These are phyloP conservation scores for Bombus breviceps DNA, from an alignment of 1,140 invertebrate species.

Conservation along the genomic window DNA sequence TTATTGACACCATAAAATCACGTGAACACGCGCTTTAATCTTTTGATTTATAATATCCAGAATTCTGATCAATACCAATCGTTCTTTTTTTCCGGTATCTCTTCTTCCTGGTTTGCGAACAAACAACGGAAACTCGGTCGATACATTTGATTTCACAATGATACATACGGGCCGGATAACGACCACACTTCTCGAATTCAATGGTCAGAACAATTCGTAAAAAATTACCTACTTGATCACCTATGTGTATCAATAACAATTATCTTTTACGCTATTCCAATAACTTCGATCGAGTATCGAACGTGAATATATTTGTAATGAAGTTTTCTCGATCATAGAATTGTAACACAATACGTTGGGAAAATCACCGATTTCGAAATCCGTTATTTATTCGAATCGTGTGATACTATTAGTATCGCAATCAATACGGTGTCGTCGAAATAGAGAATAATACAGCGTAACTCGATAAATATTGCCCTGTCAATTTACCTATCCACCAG, in stretches of 20 bases:
- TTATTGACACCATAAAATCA: neutral
- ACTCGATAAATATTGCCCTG: slow-evolving; percentile 2
- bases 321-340: neutral
- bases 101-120: neutral
- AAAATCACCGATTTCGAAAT: slow-evolving; percentile 16
- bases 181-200: slow-evolving; percentile 19
- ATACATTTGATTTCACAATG: slow-evolving; percentile 31
- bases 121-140: slow-evolving; percentile 38
- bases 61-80: slow-evolving; percentile 35
- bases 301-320: neutral
- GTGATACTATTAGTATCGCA: neutral
- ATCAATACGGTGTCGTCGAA: neutral
- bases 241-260: neutral
- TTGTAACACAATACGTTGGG: neutral
- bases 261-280: neutral
- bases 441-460: neutral
- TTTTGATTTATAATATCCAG: slow-evolving; percentile 24
- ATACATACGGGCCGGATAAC: slow-evolving; percentile 26
- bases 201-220: slow-evolving; percentile 16
- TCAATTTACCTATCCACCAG: neutral
- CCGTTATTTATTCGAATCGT: neutral
- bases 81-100: neutral
- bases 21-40: neutral
- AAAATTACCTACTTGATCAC: slow-evolving; percentile 34
- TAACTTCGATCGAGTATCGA: neutral